phyloP scores from a whole-genome alignment of 2,888 invertebrate species.

The Scaptomyza reducta region DNA sequence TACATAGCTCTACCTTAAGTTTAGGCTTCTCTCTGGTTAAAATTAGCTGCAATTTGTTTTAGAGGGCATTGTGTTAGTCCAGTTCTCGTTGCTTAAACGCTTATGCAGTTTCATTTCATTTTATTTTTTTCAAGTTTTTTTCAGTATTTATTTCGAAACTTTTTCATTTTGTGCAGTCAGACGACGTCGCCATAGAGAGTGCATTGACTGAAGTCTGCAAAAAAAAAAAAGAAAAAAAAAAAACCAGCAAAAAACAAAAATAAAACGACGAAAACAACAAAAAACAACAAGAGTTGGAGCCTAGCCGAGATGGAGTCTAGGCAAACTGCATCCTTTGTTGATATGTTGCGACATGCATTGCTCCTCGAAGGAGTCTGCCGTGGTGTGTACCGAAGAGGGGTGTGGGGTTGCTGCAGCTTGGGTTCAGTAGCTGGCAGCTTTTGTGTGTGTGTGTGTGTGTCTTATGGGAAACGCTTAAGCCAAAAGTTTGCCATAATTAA shows the following conservation, averaged over 20 bases:
- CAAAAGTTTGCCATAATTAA: constrained; percentile 72
- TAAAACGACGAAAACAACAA: constrained; percentile 45
- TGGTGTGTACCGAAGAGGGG: background rate
- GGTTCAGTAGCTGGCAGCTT: constrained; percentile 65
- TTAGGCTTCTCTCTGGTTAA: background rate
- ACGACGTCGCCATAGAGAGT: constrained; percentile 80
- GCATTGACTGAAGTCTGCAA: constrained; percentile 80
- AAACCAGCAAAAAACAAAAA: constrained; percentile 27
- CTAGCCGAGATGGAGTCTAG: constrained; percentile 29
- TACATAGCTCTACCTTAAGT: background rate
- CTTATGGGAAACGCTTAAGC: constrained; percentile 54
- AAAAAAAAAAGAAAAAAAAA: constrained; percentile 49
- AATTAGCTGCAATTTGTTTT: background rate
- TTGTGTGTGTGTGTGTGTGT: constrained; percentile 66
- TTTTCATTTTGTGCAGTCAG: constrained; percentile 81
- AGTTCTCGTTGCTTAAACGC: background rate
- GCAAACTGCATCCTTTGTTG: constrained; percentile 74
- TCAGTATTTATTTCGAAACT: constrained; percentile 67
- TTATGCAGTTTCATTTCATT: constrained; percentile 34
- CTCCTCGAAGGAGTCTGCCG: constrained; percentile 19
- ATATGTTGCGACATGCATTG: constrained; percentile 70
- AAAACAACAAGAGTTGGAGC: constrained; percentile 36
- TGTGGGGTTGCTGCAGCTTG: constrained; percentile 24
- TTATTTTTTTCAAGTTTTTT: constrained; percentile 64
- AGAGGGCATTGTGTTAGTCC: constrained; percentile 19